phyloP scores from a whole-genome alignment of 2,888 invertebrate genomes.

The Dexiosoma caninum region DNA sequence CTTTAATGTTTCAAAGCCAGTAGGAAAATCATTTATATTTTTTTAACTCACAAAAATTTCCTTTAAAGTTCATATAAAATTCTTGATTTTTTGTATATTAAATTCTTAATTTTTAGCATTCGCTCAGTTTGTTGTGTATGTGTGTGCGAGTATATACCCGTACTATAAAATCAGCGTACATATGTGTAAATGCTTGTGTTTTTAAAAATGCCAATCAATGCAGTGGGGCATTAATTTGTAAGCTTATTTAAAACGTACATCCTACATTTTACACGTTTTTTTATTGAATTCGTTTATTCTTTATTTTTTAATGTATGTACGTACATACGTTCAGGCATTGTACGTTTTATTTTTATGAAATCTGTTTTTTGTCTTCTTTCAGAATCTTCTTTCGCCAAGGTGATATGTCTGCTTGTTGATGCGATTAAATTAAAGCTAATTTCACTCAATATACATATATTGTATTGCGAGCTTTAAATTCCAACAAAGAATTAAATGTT shows the following conservation, averaged over 20 bases:
- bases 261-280: background rate
- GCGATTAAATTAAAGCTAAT: slow-evolving; percentile 60
- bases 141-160: background rate
- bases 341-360: slow-evolving; percentile 9
- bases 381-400: slow-evolving; percentile 29
- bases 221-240: slow-evolving; percentile 74
- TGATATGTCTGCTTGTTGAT: slow-evolving; percentile 53
- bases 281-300: slow-evolving; percentile 7
- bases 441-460: slow-evolving; percentile 30
- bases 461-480: slow-evolving; percentile 8
- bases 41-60: no score
- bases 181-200: slow-evolving; percentile 51
- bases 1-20: no score
- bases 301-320: background rate
- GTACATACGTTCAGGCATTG: background rate
- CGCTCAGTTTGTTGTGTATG: background rate
- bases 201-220: slow-evolving; percentile 70
- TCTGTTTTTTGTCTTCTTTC: slow-evolving; percentile 3
- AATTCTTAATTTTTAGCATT: no score
- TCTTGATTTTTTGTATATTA: no score
- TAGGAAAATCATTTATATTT: no score
- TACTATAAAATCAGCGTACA: slow-evolving; percentile 24
- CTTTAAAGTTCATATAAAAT: no score
- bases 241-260: slow-evolving; percentile 41
- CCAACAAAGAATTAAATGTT: slow-evolving; percentile 36